Base-by-base conservation (phyloP, 2,888 invertebrate genomes). In the Steromphala cineraria region DNA sequence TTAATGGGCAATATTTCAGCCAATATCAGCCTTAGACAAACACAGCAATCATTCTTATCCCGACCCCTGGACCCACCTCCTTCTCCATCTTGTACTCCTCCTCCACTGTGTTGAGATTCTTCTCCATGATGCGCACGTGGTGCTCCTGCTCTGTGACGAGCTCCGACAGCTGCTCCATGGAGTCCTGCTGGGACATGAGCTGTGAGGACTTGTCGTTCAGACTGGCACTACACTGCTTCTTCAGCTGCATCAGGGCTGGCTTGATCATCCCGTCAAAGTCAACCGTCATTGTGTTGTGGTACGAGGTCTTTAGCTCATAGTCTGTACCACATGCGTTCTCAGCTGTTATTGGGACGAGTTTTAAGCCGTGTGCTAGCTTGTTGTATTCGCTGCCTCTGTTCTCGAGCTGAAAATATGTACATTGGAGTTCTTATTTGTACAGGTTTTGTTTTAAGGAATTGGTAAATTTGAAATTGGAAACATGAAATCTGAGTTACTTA, bases 251-350 rank as follows among this genome's bases (percentile, higher is more conserved):
- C 75, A 92, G 76, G 1, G 87, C 88, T 53, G 90, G 90, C 90
- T 91, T 82, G 5, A 83, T 84, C 24, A 46, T 52, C 40, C 82
- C 80, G 13, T 81, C 83, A 79, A 87, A 88, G 40, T 85, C 82
- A 10, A 82, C 81, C 15, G 78, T 81, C 76, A 82, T 82, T 8
- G 78, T 76, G 28, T 85, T 84, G 0, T 56, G 67, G 81, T 82
- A 80, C 0, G 85, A 82, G 46, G 86, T 76, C 24, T 86, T 86
- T 79, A 92, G 82, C 76, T 91, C 90, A 76, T 87, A 91, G 79
- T 92, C 91, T n/a, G 87, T 84, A 24, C 91, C 91, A 19, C 82
- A 84, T 15, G 91, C 90, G 79, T 91, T 88, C 67, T 91, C 90
- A 15, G 91, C 91, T 19, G 88, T 83, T 7, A 85, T 78, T 10